Conservation (phyloP, 2,113 vertebrate species). For the Neofelis nebulosa region DNA sequence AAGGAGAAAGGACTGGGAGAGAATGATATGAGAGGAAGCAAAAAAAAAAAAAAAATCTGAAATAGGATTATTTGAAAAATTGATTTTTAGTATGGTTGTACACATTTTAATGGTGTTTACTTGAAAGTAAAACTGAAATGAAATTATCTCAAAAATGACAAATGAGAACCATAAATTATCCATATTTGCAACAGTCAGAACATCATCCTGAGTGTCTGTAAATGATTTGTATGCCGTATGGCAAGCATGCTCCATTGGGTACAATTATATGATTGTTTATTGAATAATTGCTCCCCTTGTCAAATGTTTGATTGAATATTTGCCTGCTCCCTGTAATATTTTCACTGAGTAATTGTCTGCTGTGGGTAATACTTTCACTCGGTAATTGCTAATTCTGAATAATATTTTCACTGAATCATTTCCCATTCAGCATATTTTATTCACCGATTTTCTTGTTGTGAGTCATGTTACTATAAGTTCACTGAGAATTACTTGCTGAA, state of each 20-base stretch:
- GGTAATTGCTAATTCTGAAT: slow-evolving; percentile 87
- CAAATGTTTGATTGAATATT: slow-evolving; percentile 86
- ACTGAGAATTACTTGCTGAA: slow-evolving; percentile 70
- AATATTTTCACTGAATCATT: slow-evolving; percentile 87
- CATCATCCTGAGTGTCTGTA: slow-evolving; percentile 75
- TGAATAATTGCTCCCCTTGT: slow-evolving; percentile 87
- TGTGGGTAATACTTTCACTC: slow-evolving; percentile 85
- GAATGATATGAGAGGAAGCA: neutral
- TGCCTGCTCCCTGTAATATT: slow-evolving; percentile 82
- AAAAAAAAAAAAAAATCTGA: neutral
- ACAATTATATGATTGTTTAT: slow-evolving; percentile 87
- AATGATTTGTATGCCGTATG: slow-evolving; percentile 80
- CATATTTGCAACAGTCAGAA: slow-evolving; percentile 66
- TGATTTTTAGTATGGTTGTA: slow-evolving; percentile 47
- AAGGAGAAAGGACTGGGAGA: neutral
- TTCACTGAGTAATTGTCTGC: slow-evolving; percentile 86
- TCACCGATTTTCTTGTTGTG: slow-evolving; percentile 77
- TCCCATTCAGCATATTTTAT: slow-evolving; percentile 83
- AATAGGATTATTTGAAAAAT: slow-evolving; percentile 60
- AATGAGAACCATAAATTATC: slow-evolving; percentile 80
- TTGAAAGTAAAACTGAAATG: slow-evolving; percentile 74
- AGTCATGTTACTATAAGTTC: slow-evolving; percentile 83
- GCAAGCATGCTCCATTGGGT: slow-evolving; percentile 81
- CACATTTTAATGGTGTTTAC: slow-evolving; percentile 68
- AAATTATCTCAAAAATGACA: slow-evolving; percentile 77